Evolutionary conservation across 2,797 vertebrate species (phyloP).

Genomic region (Meda fulgida): DNA sequence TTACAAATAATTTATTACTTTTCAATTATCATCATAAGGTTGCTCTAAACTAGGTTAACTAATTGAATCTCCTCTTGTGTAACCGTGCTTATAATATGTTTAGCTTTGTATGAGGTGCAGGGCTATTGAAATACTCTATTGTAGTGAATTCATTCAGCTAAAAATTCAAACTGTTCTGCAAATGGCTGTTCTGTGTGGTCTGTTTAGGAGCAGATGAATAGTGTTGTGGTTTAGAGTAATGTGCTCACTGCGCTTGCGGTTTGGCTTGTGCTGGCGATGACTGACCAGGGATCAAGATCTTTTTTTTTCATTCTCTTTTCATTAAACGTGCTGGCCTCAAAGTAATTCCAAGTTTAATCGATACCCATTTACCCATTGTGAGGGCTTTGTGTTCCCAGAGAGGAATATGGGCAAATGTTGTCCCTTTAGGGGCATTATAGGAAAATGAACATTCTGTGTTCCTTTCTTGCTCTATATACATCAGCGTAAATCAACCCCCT

Average conservation of each 20-base stretch:
- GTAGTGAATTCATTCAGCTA: not conserved
- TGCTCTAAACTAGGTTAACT: not conserved
- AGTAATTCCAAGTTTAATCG: constrained; percentile 58
- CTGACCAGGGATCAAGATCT: constrained; percentile 32
- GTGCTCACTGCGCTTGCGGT: not conserved
- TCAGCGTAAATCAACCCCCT: not conserved
- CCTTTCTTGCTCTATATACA: constrained; percentile 4
- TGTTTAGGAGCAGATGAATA: constrained; percentile 25
- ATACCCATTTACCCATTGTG: constrained; percentile 53
- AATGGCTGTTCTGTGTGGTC: constrained; percentile 34
- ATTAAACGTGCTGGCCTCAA: constrained; percentile 55
- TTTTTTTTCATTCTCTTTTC: constrained; percentile 43
- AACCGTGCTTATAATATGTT: not conserved
- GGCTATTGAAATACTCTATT: not conserved
- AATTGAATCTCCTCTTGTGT: not conserved
- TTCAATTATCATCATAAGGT: constrained; percentile 6
- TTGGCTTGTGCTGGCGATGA: constrained; percentile 20
- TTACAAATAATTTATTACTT: constrained; percentile 34
- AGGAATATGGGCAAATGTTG: constrained; percentile 25
- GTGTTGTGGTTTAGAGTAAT: constrained; percentile 37
- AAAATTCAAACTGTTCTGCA: constrained; percentile 20
- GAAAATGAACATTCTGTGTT: constrained; percentile 57
- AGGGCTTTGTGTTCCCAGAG: constrained; percentile 37
- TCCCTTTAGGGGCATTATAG: constrained; percentile 67
- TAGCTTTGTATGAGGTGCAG: not conserved